Conservation (phyloP, 2,888 invertebrate species). For the Cepaea hortensis region DNA sequence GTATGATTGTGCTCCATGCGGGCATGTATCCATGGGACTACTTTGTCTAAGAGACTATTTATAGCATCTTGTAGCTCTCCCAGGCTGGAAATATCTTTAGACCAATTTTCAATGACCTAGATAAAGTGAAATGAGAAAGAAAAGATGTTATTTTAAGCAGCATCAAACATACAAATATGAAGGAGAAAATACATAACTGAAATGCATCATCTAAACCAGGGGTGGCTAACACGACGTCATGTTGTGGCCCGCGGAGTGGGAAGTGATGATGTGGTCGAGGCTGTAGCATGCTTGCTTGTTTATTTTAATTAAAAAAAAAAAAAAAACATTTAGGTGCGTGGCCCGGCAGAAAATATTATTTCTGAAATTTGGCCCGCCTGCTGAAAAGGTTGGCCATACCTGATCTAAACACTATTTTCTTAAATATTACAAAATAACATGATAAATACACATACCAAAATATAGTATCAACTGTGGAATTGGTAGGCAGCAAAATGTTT, state of each 20-base stretch:
- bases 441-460: too few relatives aligned
- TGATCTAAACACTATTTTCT: too few relatives aligned
- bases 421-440: too few relatives aligned
- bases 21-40: slow-evolving; percentile 69
- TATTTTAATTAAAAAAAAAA: not conserved
- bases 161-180: not conserved
- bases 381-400: too few relatives aligned
- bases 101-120: slow-evolving; percentile 65
- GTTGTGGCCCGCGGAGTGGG: too few relatives aligned
- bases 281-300: too few relatives aligned
- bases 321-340: not conserved
- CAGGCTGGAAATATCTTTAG: slow-evolving; percentile 58
- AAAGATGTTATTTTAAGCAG: not conserved
- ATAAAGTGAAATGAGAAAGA: slow-evolving; percentile 52
- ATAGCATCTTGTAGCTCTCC: slow-evolving; percentile 70
- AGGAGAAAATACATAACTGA: not conserved
- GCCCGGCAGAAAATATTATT: too few relatives aligned
- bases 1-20: slow-evolving; percentile 60
- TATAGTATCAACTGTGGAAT: too few relatives aligned
- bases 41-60: slow-evolving; percentile 64
- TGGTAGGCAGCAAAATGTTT: too few relatives aligned
- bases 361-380: too few relatives aligned
- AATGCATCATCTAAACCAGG: not conserved
- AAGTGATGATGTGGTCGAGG: too few relatives aligned
- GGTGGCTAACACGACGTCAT: too few relatives aligned